These are phyloP conservation scores for Novumbra hubbsi DNA, from an alignment of 2,797 vertebrate species.

Conservation along the genomic window DNA sequence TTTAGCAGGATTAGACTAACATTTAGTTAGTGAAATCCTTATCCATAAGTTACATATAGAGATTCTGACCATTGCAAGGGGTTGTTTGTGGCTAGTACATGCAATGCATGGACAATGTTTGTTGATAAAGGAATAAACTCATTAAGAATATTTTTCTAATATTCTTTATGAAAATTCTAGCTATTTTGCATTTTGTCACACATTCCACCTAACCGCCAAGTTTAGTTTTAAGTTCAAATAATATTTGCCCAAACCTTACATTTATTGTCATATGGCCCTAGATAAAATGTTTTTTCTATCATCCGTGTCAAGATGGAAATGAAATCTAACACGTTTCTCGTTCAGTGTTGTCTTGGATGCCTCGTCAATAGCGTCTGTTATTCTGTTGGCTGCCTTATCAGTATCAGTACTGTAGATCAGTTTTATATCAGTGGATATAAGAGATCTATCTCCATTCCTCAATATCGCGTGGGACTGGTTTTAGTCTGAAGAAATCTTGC, in stretches of 20 bases:
- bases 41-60: conserved; percentile 41
- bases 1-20: conserved; percentile 37
- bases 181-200: conserved; percentile 27
- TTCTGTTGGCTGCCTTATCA: conserved; percentile 70
- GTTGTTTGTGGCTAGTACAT: conserved; percentile 45
- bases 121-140: conserved; percentile 24
- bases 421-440: conserved; percentile 41
- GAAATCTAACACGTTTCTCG: conserved; percentile 24
- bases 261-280: neutral
- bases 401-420: conserved; percentile 55
- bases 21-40: conserved; percentile 51
- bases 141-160: conserved; percentile 21
- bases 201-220: conserved; percentile 34
- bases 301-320: conserved; percentile 26
- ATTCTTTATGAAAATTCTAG: conserved; percentile 10
- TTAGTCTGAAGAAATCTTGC: conserved; percentile 30
- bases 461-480: conserved; percentile 18
- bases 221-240: conserved; percentile 29
- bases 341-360: conserved; percentile 43
- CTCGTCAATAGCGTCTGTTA: conserved; percentile 44
- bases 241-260: conserved; percentile 18
- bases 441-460: conserved; percentile 33
- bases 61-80: conserved; percentile 27
- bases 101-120: conserved; percentile 32
- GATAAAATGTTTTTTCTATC: conserved; percentile 22